phyloP scores from a whole-genome alignment of 2,888 invertebrate species.

The Leuctra nigra region DNA sequence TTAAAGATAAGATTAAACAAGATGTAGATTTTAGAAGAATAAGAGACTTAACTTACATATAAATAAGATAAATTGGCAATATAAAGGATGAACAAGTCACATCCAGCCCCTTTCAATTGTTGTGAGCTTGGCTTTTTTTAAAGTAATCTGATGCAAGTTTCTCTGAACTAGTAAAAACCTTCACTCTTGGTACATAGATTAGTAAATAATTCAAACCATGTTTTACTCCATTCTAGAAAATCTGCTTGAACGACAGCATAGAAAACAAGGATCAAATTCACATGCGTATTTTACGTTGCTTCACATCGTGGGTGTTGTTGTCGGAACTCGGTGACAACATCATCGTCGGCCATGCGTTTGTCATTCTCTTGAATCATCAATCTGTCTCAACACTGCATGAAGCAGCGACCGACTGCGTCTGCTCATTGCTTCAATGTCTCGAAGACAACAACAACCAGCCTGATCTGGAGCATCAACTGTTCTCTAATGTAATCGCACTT shows the following conservation, averaged over 20 bases:
- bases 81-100: too few relatives aligned
- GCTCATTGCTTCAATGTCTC: slow-evolving; percentile 74
- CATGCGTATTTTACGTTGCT: slow-evolving; percentile 71
- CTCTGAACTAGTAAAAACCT: too few relatives aligned
- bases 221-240: slow-evolving; percentile 45
- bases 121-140: too few relatives aligned
- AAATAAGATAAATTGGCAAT: too few relatives aligned
- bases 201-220: not conserved
- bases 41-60: too few relatives aligned
- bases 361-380: slow-evolving; percentile 41
- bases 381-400: slow-evolving; percentile 57
- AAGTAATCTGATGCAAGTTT: too few relatives aligned
- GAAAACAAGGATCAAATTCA: slow-evolving; percentile 62
- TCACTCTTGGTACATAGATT: too few relatives aligned
- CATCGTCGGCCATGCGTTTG: slow-evolving; percentile 63
- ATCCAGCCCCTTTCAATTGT: too few relatives aligned
- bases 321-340: slow-evolving; percentile 65
- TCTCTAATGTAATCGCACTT: slow-evolving; percentile 70
- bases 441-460: slow-evolving; percentile 68
- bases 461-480: slow-evolving; percentile 70
- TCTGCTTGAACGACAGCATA: slow-evolving; percentile 59
- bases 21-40: too few relatives aligned
- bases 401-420: slow-evolving; percentile 85
- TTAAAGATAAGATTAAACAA: too few relatives aligned
- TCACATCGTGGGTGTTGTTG: slow-evolving; percentile 86